These are phyloP conservation scores for Percina caprodes DNA, from an alignment of 2,113 vertebrate species.

Conservation along the genomic window DNA sequence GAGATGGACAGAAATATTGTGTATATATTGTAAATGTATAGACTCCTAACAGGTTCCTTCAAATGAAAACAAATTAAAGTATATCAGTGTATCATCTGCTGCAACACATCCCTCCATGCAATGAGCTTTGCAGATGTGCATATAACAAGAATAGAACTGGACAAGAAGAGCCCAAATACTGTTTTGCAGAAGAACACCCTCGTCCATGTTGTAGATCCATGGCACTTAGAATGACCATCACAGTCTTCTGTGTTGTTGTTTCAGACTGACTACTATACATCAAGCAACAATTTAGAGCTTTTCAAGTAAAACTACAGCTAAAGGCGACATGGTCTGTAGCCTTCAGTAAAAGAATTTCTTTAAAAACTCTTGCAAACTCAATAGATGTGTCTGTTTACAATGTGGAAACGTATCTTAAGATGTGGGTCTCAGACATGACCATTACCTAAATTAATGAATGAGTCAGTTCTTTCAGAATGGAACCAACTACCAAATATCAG, in stretches of 20 bases:
- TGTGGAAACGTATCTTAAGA: neutral
- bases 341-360: neutral
- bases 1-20: constrained; percentile 1
- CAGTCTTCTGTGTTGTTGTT: neutral
- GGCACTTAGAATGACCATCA: neutral
- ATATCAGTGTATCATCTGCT: too few relatives aligned
- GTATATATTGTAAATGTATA: neutral
- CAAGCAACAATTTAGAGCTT: neutral
- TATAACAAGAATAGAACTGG: neutral
- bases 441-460: neutral
- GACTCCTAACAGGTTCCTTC: neutral
- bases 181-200: neutral
- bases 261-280: constrained; percentile 6
- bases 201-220: neutral
- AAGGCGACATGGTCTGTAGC: neutral
- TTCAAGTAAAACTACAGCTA: neutral
- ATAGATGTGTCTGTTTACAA: neutral
- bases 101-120: neutral
- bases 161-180: neutral
- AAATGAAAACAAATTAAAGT: neutral
- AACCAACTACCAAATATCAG: neutral
- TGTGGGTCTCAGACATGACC: neutral
- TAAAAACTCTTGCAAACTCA: neutral
- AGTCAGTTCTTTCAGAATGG: neutral
- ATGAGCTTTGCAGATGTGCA: neutral